These are phyloP conservation scores for Microtus richardsoni DNA, from an alignment of 2,113 vertebrate genomes.

Conservation along the genomic window DNA sequence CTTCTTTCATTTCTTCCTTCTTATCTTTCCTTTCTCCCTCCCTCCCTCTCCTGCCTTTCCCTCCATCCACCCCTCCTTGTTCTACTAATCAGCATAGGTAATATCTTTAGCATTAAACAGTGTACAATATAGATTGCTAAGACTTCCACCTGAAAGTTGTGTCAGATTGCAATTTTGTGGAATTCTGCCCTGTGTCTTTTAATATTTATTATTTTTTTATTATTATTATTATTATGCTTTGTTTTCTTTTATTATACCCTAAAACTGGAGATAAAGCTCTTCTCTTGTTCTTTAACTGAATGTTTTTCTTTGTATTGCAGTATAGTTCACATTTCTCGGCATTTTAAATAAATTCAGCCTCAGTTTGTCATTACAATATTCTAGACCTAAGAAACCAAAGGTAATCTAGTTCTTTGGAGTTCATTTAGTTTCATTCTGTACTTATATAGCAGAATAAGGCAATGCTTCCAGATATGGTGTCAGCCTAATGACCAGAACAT, in stretches of 20 bases:
- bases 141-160: neutral
- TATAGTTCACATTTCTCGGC: neutral
- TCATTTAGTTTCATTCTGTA: neutral
- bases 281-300: neutral
- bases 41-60: neutral
- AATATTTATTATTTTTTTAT: too few species aligned
- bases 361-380: neutral
- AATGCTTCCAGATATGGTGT: neutral
- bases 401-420: neutral
- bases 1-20: too few species aligned
- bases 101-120: neutral
- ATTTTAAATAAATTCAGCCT: neutral
- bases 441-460: neutral
- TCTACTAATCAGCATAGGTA: neutral
- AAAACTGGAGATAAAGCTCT: neutral
- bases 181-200: neutral
- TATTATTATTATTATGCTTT: too few species aligned
- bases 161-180: neutral
- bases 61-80: neutral
- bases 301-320: neutral
- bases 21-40: too few species aligned
- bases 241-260: slow-evolving; percentile 10
- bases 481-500: neutral
- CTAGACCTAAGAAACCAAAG: neutral
- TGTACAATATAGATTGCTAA: neutral